phyloP scores from a whole-genome alignment of 2,113 vertebrate species.

The Strix uralensis region DNA sequence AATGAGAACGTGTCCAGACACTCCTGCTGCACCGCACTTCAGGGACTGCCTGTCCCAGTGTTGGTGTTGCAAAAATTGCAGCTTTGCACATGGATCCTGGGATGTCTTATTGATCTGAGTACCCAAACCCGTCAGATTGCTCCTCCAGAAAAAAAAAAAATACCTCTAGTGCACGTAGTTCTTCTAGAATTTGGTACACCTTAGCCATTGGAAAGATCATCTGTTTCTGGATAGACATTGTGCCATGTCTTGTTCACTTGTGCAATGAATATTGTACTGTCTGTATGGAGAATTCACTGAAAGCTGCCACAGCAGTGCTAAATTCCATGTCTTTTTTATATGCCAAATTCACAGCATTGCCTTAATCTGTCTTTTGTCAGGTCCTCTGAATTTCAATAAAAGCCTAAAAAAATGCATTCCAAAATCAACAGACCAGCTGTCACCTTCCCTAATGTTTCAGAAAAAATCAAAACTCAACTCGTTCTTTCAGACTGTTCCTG shows the following conservation, averaged over 20 bases:
- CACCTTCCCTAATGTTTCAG: background rate
- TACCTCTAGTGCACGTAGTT: background rate
- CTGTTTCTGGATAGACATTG: background rate
- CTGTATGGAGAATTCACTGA: background rate
- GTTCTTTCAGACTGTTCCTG: background rate
- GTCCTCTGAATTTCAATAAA: conserved; percentile 18
- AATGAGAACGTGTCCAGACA: background rate
- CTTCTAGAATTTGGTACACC: background rate
- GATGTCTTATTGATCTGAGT: background rate
- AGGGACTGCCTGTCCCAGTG: background rate
- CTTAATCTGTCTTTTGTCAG: background rate
- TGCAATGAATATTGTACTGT: background rate
- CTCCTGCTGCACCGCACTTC: background rate
- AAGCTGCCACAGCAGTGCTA: background rate
- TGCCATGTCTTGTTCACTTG: background rate
- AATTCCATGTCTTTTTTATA: background rate
- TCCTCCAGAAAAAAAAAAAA: background rate
- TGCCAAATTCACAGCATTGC: conserved; percentile 1
- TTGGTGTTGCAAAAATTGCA: background rate
- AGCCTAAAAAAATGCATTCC: background rate
- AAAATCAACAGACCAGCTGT: background rate
- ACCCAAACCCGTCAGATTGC: background rate
- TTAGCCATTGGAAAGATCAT: background rate
- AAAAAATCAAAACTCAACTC: background rate
- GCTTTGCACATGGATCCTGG: background rate